Percentiles rank a stretch among this genome's conserved stretches.
These are phyloP conservation scores for Dipodomys ordii DNA, from an alignment of 2,113 vertebrate species.

Conservation along the genomic window DNA sequence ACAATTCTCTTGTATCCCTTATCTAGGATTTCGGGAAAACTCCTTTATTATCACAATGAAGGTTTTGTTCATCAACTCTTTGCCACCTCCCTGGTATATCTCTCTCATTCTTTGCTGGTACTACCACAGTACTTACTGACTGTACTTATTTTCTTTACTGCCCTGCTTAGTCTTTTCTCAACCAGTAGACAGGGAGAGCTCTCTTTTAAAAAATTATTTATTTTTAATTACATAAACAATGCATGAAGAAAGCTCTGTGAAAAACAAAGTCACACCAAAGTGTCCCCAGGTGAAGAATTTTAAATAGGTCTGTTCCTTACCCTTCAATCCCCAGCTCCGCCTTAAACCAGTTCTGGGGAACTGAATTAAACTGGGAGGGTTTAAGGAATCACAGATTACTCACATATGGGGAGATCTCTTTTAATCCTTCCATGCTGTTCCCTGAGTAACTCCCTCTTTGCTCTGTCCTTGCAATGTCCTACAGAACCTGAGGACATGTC, in stretches of 20 bases:
- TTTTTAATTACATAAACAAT: slow-evolving; percentile 77
- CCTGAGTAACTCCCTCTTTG: background rate
- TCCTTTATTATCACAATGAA: background rate
- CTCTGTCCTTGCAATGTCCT: background rate
- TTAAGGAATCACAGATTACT: background rate
- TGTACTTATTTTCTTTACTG: background rate
- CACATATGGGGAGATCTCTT: background rate
- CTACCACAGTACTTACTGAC: background rate
- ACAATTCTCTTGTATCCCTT: background rate
- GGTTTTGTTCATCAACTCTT: background rate
- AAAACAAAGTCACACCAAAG: slow-evolving; percentile 66
- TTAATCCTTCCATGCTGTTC: background rate
- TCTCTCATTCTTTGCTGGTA: background rate
- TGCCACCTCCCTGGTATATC: accelerated
- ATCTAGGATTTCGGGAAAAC: background rate
- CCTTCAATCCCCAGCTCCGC: background rate
- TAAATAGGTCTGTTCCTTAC: slow-evolving; percentile 38
- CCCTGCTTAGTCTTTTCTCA: background rate
- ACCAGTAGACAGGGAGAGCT: background rate
- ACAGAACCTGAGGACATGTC: background rate
- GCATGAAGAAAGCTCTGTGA: slow-evolving; percentile 55
- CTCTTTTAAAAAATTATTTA: slow-evolving; percentile 68
- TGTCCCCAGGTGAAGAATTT: slow-evolving; percentile 54
- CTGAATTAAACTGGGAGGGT: background rate
- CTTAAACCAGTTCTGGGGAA: too few relatives aligned